These are phyloP conservation scores for Neomonachus schauinslandi DNA, from an alignment of 2,113 vertebrate genomes.

Conservation along the genomic window DNA sequence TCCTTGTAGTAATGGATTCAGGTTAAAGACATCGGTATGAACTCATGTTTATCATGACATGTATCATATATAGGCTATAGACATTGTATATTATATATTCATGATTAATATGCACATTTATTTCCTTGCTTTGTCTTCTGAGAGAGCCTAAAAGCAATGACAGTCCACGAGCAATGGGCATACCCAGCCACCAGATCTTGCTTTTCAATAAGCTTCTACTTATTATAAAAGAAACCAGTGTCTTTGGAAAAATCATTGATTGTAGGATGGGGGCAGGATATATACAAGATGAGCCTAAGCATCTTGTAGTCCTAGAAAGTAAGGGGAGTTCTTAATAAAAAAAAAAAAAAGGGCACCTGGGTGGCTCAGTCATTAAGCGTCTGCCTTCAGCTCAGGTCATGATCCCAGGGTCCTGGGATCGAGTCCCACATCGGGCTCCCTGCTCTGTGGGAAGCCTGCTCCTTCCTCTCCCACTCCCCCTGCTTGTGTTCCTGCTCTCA, in stretches of 20 bases:
- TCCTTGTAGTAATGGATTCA: background rate
- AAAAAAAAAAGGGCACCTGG: too few species aligned
- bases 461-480: too few species aligned
- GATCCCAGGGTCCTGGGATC: too few species aligned
- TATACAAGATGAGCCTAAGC: background rate
- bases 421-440: too few species aligned
- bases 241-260: background rate
- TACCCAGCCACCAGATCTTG: background rate
- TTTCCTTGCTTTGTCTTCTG: constrained; percentile 4
- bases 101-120: background rate
- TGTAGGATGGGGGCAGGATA: background rate
- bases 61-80: background rate
- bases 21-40: background rate
- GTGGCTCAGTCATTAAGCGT: too few species aligned
- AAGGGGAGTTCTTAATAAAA: background rate
- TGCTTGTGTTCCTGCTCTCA: too few species aligned
- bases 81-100: background rate
- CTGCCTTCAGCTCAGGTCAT: too few species aligned
- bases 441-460: too few species aligned
- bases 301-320: background rate
- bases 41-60: background rate
- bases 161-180: background rate
- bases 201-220: background rate
- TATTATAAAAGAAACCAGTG: background rate
- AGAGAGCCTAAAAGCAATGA: background rate